Base-by-base conservation (phyloP, 2,113 vertebrate genomes). In the Ceyx margarethae region DNA sequence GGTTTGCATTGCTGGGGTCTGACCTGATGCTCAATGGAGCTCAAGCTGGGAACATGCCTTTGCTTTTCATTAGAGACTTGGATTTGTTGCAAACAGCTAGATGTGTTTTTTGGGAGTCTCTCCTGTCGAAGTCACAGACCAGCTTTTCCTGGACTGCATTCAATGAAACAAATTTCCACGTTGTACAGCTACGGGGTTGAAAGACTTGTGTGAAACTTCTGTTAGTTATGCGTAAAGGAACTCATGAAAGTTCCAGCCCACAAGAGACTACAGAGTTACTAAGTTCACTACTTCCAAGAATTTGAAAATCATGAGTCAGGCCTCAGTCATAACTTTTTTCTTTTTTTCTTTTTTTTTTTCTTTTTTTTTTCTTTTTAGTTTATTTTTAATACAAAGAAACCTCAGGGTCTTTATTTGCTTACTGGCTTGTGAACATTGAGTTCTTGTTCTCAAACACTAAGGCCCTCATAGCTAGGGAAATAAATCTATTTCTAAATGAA, bases 361-460 rank as follows among this genome's bases (percentile, higher is more conserved):
- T 50, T 61, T 43, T 68, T 43, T 56, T 33, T 56, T 65, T 16
- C 16, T 48, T 54, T 60, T 43, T 61, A 45, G 13, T 37, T 56
- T 50, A 56, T 43, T 68, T 43, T 57, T 9, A 64, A 50, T 69
- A 85, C 66, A 73, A 85, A 81, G 53, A 84, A 71, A 75, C 43
- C 45, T 75, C 28, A 37, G 43, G 75, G 37, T 94, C 74, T 85
- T 85, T 85, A 66, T 94, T 95, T 91, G 65, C 91, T 89, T 48
- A 56, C 48, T 93, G 72, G 17, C 69, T 50, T 74, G 64, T 89
- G 87, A 94, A 93, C 82, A 71, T 20, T 64, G 72, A 87, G 46
- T 81, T 91, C 80, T 90, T 90, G 42, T 91, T 88, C 81, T 60
- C 61, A 78, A 83, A 56, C 18, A 35, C 28, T 37, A 45, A 29